A percentile compares a stretch with the other conserved stretches of the same genome.
Conservation (phyloP, 2,888 invertebrate species). For the Microplitis deprimator region DNA sequence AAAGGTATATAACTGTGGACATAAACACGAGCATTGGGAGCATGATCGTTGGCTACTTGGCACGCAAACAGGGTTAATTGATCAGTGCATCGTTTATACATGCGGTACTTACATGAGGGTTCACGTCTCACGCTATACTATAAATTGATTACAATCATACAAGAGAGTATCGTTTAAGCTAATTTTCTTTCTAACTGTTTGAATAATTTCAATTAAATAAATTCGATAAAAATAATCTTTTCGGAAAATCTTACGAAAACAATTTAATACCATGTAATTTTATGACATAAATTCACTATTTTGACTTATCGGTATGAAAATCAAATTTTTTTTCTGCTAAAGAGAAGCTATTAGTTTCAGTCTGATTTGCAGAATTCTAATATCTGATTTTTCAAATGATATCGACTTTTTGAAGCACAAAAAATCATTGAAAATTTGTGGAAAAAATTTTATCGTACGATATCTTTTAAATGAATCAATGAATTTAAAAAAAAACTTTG, state of each 20-base stretch:
- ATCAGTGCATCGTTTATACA: slow-evolving; percentile 60
- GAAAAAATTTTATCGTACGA: too few species aligned
- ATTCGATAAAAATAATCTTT: neutral
- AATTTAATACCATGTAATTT: too few species aligned
- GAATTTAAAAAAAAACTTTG: too few species aligned
- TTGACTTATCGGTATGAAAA: too few species aligned
- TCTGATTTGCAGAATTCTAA: too few species aligned
- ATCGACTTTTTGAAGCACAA: too few species aligned
- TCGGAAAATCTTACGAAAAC: neutral
- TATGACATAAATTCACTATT: too few species aligned
- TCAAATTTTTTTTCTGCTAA: too few species aligned
- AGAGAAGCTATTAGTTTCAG: too few species aligned
- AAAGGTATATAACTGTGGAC: neutral
- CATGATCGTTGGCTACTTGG: slow-evolving; percentile 12
- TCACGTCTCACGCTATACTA: slow-evolving; percentile 22
- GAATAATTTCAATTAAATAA: neutral
- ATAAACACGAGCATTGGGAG: slow-evolving; percentile 4
- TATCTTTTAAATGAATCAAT: too few species aligned
- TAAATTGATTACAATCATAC: slow-evolving; percentile 53
- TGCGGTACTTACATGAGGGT: slow-evolving; percentile 31
- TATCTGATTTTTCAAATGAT: too few species aligned
- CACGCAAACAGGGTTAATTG: slow-evolving; percentile 43
- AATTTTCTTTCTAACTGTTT: neutral
- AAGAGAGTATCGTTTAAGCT: neutral
- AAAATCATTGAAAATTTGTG: too few species aligned